These are phyloP conservation scores for Theristus sp. DNA, from an alignment of 2,888 invertebrate genomes.

Conservation along the genomic window DNA sequence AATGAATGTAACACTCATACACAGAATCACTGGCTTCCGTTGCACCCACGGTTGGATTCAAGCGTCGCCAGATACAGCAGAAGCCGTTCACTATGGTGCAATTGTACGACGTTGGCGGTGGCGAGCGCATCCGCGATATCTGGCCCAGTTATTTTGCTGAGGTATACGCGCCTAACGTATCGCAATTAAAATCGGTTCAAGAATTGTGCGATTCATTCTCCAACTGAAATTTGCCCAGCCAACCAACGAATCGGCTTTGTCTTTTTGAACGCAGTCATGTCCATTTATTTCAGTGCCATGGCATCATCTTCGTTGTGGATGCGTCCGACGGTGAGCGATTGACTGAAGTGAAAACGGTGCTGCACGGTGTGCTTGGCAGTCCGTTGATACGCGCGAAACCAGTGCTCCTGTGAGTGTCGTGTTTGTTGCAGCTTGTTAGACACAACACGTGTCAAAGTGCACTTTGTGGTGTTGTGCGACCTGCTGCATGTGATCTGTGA, in stretches of 20 bases:
- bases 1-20: too few relatives aligned
- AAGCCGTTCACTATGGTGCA: conserved; percentile 46
- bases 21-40: conserved; percentile 20
- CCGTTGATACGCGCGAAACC: conserved; percentile 64
- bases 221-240: too few relatives aligned
- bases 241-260: too few relatives aligned
- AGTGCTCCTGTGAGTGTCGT: conserved; percentile 47
- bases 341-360: conserved; percentile 48
- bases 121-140: conserved; percentile 55
- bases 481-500: too few relatives aligned
- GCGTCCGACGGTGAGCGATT: conserved; percentile 52
- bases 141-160: conserved; percentile 68
- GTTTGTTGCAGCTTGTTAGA: too few relatives aligned
- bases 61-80: conserved; percentile 48
- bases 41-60: conserved; percentile 63
- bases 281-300: conserved; percentile 43
- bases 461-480: too few relatives aligned
- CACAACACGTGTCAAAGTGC: too few relatives aligned
- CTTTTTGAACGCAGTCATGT: too few relatives aligned
- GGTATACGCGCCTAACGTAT: too few relatives aligned
- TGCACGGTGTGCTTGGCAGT: conserved; percentile 51
- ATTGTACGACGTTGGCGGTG: conserved; percentile 68
- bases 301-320: conserved; percentile 65
- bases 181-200: too few relatives aligned
- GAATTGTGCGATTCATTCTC: too few relatives aligned